phyloP scores from a whole-genome alignment of 1,140 invertebrate species.

The Danaus melanippus region DNA sequence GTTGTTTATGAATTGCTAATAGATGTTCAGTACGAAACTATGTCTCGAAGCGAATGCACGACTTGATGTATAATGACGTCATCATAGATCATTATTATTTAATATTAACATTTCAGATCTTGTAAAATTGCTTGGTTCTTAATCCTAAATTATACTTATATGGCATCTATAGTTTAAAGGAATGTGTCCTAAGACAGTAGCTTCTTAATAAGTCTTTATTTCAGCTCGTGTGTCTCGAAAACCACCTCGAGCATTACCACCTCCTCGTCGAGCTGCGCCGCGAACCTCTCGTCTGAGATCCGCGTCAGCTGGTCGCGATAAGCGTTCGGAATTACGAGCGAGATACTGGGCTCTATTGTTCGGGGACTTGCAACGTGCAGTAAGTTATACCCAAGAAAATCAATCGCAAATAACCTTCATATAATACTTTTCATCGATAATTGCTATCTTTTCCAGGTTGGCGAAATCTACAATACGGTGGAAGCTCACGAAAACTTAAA shows the following conservation, averaged over 20 bases:
- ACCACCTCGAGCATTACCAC: slow-evolving; percentile 71
- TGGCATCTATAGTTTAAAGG: no score
- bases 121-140: no score
- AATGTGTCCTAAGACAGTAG: no score
- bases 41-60: no score
- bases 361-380: slow-evolving; percentile 92
- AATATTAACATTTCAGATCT: no score
- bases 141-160: no score
- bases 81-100: no score
- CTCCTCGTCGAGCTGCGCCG: slow-evolving; percentile 32
- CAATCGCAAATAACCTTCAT: background rate
- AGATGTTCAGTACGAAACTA: no score
- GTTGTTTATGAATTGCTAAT: no score
- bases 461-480: slow-evolving; percentile 85
- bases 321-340: slow-evolving; percentile 89
- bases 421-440: no score
- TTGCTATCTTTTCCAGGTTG: slow-evolving; percentile 62
- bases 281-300: slow-evolving; percentile 77
- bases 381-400: slow-evolving; percentile 67
- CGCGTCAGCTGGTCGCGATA: slow-evolving; percentile 88
- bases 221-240: slow-evolving; percentile 68
- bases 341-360: slow-evolving; percentile 96
- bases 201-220: background rate
- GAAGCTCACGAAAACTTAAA: slow-evolving; percentile 85
- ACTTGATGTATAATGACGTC: no score